Conservation (phyloP, 2,888 invertebrate species). For the Bhutanitis thaidina region DNA sequence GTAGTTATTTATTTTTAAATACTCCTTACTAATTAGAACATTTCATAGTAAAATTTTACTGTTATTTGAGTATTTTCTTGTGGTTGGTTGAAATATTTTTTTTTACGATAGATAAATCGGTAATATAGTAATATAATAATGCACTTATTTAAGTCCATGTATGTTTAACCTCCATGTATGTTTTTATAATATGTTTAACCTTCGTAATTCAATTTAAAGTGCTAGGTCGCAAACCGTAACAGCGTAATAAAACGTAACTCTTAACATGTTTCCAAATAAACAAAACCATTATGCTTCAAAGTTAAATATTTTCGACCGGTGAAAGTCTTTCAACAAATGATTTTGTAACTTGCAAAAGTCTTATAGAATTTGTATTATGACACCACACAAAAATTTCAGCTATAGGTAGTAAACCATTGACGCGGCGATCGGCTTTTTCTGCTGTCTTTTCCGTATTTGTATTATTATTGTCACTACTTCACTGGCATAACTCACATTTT, state of each 20-base stretch:
- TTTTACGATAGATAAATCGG: too few species aligned
- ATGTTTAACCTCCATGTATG: too few species aligned
- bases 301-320: constrained; percentile 6
- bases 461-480: constrained; percentile 54
- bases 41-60: too few species aligned
- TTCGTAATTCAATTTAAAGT: neutral
- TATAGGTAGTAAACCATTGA: constrained; percentile 66
- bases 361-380: constrained; percentile 56
- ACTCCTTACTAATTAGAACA: too few species aligned
- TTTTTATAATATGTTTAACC: too few species aligned
- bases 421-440: constrained; percentile 47
- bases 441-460: constrained; percentile 33
- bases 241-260: neutral
- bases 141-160: too few species aligned
- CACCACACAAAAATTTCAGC: constrained; percentile 56
- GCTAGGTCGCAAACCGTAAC: neutral
- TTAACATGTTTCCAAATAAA: too few species aligned
- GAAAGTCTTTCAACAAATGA: constrained; percentile 12
- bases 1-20: too few species aligned
- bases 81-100: too few species aligned
- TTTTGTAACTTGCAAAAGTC: constrained; percentile 11
- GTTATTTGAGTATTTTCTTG: too few species aligned
- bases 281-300: neutral
- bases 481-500: constrained; percentile 74
- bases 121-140: too few species aligned